Evolutionary conservation across 2,888 invertebrate genomes (phyloP).

Genomic region (Sinelater perroti): DNA sequence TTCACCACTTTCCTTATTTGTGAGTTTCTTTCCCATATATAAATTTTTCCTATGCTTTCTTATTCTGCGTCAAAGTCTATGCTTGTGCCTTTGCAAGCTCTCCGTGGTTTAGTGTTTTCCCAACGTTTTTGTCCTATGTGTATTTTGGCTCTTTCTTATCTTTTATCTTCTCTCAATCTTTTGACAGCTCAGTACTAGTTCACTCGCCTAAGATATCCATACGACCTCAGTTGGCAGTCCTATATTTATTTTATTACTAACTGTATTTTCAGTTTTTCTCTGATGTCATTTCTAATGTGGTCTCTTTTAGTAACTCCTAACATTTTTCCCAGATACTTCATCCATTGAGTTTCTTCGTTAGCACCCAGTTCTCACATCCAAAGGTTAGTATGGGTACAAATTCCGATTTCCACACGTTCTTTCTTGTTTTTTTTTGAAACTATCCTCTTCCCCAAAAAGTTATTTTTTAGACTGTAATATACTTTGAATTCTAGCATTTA

Average conservation of each 20-base stretch:
- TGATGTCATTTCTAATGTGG: constrained; percentile 15
- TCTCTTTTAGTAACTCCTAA: constrained; percentile 11
- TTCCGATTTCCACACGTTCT: background rate
- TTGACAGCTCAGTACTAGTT: background rate
- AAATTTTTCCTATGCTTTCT: no score
- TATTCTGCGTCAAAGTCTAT: no score
- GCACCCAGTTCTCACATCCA: constrained; percentile 12
- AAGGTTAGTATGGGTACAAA: constrained; percentile 11
- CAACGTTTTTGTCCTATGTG: constrained; percentile 11
- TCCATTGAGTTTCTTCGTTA: constrained; percentile 4
- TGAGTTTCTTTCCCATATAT: no score
- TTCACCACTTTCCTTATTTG: no score
- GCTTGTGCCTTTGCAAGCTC: constrained; percentile 7
- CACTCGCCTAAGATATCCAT: constrained; percentile 11
- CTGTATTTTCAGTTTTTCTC: constrained; percentile 8
- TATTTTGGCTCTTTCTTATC: no score
- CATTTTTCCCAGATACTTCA: constrained; percentile 20
- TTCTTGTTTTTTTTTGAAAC: constrained; percentile 7
- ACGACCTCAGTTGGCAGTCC: constrained; percentile 13
- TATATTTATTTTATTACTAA: background rate
- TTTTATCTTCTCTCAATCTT: background rate
- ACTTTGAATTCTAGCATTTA: no score
- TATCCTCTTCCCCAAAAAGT: background rate
- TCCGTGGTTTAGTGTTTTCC: background rate
- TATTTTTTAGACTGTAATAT: background rate